Conservation (phyloP, 2,797 vertebrate species). For the Fundulus diaphanus region DNA sequence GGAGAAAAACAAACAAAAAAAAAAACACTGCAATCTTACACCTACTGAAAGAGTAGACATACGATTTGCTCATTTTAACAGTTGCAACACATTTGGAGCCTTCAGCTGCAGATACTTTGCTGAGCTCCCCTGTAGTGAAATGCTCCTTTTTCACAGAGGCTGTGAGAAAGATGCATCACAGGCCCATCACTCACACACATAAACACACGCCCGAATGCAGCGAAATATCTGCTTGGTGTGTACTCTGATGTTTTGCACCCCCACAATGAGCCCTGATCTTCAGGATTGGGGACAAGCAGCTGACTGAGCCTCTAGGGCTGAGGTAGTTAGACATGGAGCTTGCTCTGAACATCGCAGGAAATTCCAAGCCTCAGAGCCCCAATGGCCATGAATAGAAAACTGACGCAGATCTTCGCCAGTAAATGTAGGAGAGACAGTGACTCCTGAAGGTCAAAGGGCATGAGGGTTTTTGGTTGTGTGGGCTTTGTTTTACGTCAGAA, state of each 20-base stretch:
- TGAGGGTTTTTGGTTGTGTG: slow-evolving; percentile 40
- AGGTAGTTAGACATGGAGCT: slow-evolving; percentile 34
- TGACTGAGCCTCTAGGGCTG: slow-evolving; percentile 41
- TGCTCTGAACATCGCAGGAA: slow-evolving; percentile 33
- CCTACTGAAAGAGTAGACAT: not conserved
- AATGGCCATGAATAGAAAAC: slow-evolving; percentile 43
- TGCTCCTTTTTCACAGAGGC: slow-evolving; percentile 26
- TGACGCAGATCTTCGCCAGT: slow-evolving; percentile 17
- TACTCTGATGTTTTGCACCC: slow-evolving; percentile 21
- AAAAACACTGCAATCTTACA: not conserved
- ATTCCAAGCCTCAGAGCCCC: slow-evolving; percentile 36
- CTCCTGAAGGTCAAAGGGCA: slow-evolving; percentile 58
- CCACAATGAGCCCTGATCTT: slow-evolving; percentile 35
- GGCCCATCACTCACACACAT: slow-evolving; percentile 11
- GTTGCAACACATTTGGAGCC: slow-evolving; percentile 6
- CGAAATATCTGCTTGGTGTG: slow-evolving; percentile 24
- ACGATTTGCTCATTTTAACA: slow-evolving; percentile 4
- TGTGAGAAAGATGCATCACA: slow-evolving; percentile 38
- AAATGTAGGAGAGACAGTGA: slow-evolving; percentile 37
- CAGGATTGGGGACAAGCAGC: slow-evolving; percentile 36
- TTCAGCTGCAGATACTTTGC: slow-evolving; percentile 16
- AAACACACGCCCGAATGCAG: slow-evolving; percentile 3
- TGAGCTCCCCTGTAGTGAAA: slow-evolving; percentile 36
- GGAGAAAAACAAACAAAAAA: not conserved
- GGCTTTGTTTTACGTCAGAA: slow-evolving; percentile 52